phyloP scores from a whole-genome alignment of 2,797 vertebrate genomes.

The Gadopsis marmoratus region DNA sequence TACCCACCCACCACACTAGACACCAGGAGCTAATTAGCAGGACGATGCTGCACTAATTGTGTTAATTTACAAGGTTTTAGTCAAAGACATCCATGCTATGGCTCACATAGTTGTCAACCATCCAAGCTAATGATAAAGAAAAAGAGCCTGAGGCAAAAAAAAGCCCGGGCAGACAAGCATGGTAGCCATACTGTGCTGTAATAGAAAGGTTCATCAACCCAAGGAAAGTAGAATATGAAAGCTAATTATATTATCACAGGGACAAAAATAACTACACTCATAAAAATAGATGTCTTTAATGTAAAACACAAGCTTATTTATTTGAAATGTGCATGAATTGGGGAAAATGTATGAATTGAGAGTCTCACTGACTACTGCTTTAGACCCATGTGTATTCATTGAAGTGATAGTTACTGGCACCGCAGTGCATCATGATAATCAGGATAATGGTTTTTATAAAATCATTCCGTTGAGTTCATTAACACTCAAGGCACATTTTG shows the following conservation, averaged over 20 bases:
- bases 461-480: slow-evolving; percentile 68
- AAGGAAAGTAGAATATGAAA: slow-evolving; percentile 38
- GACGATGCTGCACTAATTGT: slow-evolving; percentile 99
- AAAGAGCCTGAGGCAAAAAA: slow-evolving; percentile 90
- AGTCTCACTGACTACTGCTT: slow-evolving; percentile 34
- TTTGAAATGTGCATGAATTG: slow-evolving; percentile 13
- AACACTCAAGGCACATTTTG: slow-evolving; percentile 71
- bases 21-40: slow-evolving; percentile 96
- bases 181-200: slow-evolving; percentile 53
- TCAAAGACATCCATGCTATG: slow-evolving; percentile 95
- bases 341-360: slow-evolving; percentile 27
- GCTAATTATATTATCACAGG: neutral
- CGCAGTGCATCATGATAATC: slow-evolving; percentile 24
- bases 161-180: slow-evolving; percentile 73
- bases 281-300: slow-evolving; percentile 2
- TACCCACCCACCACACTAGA: slow-evolving; percentile 91
- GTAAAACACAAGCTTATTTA: slow-evolving; percentile 15
- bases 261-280: slow-evolving; percentile 9
- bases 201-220: slow-evolving; percentile 46
- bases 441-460: slow-evolving; percentile 62
- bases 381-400: slow-evolving; percentile 36
- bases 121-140: slow-evolving; percentile 93
- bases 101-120: slow-evolving; percentile 93
- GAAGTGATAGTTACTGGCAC: slow-evolving; percentile 49
- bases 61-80: slow-evolving; percentile 99